Percentiles rank a stretch among this genome's conserved stretches.
phyloP scores from a whole-genome alignment of 2,113 vertebrate genomes.

The Pollimyrus isidori region DNA sequence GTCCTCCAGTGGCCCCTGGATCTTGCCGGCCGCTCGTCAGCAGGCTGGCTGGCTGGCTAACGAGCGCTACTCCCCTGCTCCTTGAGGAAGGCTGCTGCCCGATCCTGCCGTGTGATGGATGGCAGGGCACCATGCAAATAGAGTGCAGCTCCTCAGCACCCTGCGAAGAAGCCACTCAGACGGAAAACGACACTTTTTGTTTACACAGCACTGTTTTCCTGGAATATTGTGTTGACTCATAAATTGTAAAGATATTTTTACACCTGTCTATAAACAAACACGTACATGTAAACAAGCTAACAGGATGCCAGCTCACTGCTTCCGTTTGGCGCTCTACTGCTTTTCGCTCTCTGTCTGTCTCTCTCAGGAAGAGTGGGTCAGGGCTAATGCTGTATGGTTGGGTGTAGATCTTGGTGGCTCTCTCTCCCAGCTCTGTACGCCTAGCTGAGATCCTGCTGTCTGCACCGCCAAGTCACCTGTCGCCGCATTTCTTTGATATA shows the following conservation, averaged over 20 bases:
- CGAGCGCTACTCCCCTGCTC: background rate
- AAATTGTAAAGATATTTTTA: conserved; percentile 16
- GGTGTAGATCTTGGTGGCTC: background rate
- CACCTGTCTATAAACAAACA: conserved; percentile 8
- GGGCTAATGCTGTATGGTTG: background rate
- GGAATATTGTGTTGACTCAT: background rate
- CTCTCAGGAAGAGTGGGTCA: background rate
- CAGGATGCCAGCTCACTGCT: background rate
- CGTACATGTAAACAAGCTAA: background rate
- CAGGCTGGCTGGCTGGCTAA: background rate
- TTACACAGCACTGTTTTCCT: conserved; percentile 7
- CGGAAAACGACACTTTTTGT: background rate
- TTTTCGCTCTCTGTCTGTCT: background rate
- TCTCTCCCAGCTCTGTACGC: background rate
- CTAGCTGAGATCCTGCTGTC: background rate
- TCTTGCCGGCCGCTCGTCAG: background rate
- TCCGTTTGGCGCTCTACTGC: background rate
- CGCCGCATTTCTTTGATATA: background rate
- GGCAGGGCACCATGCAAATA: background rate
- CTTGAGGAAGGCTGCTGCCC: background rate
- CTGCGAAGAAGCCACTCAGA: background rate
- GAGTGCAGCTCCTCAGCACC: background rate
- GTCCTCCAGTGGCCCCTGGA: background rate
- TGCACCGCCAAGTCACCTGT: background rate
- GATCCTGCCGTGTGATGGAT: background rate